phyloP scores from a whole-genome alignment of 2,113 vertebrate species.

The Ciconia maguari region DNA sequence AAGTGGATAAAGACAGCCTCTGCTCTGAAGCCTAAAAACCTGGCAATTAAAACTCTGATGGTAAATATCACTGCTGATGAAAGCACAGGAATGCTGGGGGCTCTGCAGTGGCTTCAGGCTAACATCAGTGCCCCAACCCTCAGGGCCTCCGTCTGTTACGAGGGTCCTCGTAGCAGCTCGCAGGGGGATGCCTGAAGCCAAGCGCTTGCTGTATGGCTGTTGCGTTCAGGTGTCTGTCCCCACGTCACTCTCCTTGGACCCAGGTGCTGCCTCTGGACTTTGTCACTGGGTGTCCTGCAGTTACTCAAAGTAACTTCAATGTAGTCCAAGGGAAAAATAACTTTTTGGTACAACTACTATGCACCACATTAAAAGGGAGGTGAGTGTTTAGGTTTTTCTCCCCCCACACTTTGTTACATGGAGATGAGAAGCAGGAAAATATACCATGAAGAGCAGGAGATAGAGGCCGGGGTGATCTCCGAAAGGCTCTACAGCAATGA shows the following conservation, averaged over 20 bases:
- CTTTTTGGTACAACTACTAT: background rate
- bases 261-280: background rate
- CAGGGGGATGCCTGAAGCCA: background rate
- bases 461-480: background rate
- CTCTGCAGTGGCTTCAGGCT: background rate
- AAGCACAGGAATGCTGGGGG: background rate
- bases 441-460: background rate
- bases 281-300: background rate
- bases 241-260: fast-evolving
- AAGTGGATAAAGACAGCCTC: background rate
- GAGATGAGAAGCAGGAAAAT: background rate
- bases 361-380: background rate
- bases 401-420: background rate
- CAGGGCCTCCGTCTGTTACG: fast-evolving
- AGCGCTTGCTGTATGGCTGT: background rate
- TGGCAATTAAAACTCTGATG: background rate
- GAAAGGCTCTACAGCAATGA: background rate
- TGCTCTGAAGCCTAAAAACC: background rate
- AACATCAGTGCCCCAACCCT: background rate
- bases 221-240: background rate
- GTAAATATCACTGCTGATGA: background rate
- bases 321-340: background rate
- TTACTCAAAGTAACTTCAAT: background rate
- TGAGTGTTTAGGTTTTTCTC: background rate
- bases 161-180: fast-evolving